Conservation (phyloP, 2,797 vertebrate genomes). For the Lutjanus argentimaculatus region DNA sequence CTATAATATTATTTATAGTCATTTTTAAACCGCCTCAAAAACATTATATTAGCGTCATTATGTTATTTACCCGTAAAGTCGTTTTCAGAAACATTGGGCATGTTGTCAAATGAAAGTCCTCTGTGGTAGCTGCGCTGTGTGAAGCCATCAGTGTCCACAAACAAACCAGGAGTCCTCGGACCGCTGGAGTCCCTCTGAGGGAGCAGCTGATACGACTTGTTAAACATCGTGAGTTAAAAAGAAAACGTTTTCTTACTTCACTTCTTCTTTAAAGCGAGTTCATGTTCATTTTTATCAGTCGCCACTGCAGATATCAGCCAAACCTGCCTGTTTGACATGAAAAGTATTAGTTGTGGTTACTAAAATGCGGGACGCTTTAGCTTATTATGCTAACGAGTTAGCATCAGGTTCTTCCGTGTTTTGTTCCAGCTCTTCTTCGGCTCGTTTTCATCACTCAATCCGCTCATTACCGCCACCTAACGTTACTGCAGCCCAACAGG, state of each 20-base stretch:
- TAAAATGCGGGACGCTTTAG: background rate
- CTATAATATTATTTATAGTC: no score
- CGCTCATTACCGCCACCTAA: conserved; percentile 38
- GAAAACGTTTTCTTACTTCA: no score
- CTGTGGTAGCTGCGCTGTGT: conserved; percentile 57
- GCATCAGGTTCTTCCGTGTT: conserved; percentile 36
- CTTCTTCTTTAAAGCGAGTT: background rate
- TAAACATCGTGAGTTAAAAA: conserved; percentile 79
- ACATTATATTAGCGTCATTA: background rate
- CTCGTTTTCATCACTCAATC: background rate
- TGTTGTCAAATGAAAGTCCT: conserved; percentile 85
- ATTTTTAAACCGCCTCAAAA: background rate
- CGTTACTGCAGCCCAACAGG: fast-evolving
- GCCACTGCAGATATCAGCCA: background rate
- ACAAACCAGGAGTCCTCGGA: conserved; percentile 82
- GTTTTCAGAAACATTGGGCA: conserved; percentile 80
- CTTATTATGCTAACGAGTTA: background rate
- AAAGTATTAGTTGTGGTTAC: background rate
- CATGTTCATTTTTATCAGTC: background rate
- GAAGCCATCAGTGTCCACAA: conserved; percentile 72
- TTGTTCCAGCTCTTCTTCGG: conserved; percentile 18
- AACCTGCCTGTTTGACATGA: background rate
- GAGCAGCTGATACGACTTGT: conserved; percentile 83
- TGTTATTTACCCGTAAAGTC: conserved; percentile 74
- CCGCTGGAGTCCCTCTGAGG: conserved; percentile 80